Conservation (phyloP, 2,113 vertebrate genomes). For the Mustela lutreola region DNA sequence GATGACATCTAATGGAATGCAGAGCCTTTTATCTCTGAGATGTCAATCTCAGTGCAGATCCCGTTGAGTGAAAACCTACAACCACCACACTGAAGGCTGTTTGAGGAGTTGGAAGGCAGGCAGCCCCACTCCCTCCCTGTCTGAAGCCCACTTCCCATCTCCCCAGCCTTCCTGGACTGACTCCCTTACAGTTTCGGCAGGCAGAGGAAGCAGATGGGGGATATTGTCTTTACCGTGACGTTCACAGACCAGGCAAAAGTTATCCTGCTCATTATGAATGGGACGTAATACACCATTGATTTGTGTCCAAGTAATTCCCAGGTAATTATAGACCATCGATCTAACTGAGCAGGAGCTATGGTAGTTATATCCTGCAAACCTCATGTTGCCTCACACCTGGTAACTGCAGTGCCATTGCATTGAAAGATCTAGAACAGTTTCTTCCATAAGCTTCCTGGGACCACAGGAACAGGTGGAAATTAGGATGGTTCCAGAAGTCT, state of each 20-base stretch:
- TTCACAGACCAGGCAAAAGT: slow-evolving; percentile 85
- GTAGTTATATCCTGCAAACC: slow-evolving; percentile 77
- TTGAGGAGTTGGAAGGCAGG: background rate
- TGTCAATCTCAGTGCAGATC: slow-evolving; percentile 71
- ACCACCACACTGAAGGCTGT: background rate
- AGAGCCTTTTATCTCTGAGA: slow-evolving; percentile 73
- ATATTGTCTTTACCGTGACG: slow-evolving; percentile 80
- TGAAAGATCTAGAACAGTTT: slow-evolving; percentile 80
- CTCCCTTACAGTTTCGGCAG: slow-evolving; percentile 75
- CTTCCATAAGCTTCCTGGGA: slow-evolving; percentile 70
- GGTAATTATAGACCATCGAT: slow-evolving; percentile 91
- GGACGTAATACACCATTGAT: slow-evolving; percentile 89
- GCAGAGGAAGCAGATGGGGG: slow-evolving; percentile 81
- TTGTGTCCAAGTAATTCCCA: slow-evolving; percentile 89
- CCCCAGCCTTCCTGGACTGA: slow-evolving; percentile 77
- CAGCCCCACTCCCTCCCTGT: background rate
- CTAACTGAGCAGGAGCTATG: slow-evolving; percentile 81
- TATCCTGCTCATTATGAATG: slow-evolving; percentile 84
- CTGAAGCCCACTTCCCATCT: slow-evolving; percentile 61
- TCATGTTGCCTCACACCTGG: slow-evolving; percentile 86
- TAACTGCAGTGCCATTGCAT: slow-evolving; percentile 72
- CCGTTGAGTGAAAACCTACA: slow-evolving; percentile 76
- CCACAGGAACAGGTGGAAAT: slow-evolving; percentile 1
- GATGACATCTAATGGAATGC: slow-evolving; percentile 75
- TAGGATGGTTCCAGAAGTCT: slow-evolving; percentile 68